These are phyloP conservation scores for Oegoconia quadripuncta DNA, from an alignment of 2,888 invertebrate species.

Conservation along the genomic window DNA sequence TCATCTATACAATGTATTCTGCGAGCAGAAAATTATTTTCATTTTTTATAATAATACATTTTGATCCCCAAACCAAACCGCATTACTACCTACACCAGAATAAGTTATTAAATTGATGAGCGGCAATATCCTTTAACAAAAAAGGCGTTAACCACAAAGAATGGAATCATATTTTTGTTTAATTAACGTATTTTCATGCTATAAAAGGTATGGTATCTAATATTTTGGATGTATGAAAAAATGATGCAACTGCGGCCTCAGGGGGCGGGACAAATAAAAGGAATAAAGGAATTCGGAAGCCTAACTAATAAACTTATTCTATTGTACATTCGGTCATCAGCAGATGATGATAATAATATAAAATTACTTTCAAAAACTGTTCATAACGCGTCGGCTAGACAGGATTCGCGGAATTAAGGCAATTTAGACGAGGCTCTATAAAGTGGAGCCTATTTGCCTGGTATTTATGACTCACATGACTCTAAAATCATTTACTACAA, in stretches of 20 bases:
- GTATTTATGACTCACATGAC: no score
- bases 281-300: slow-evolving; percentile 45
- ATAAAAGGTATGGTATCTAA: slow-evolving; percentile 55
- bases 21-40: no score
- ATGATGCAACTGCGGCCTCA: slow-evolving; percentile 18
- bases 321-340: slow-evolving; percentile 2
- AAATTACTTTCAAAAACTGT: background rate
- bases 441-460: no score
- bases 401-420: background rate
- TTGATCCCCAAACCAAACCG: slow-evolving; percentile 8
- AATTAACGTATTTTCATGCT: slow-evolving; percentile 71
- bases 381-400: no score
- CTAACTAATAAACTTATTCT: slow-evolving; percentile 28
- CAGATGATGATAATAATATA: background rate
- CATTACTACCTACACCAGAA: slow-evolving; percentile 34
- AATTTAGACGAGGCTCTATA: no score
- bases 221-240: slow-evolving; percentile 34
- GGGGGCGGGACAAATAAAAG: slow-evolving; percentile 27
- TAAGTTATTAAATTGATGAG: slow-evolving; percentile 69
- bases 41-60: slow-evolving; percentile 5
- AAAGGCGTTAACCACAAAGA: slow-evolving; percentile 65
- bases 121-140: slow-evolving; percentile 60
- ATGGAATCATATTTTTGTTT: slow-evolving; percentile 65
- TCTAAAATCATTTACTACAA: no score
- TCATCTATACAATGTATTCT: no score